phyloP scores from a whole-genome alignment of 2,888 invertebrate species.

The Achlya flavicornis region DNA sequence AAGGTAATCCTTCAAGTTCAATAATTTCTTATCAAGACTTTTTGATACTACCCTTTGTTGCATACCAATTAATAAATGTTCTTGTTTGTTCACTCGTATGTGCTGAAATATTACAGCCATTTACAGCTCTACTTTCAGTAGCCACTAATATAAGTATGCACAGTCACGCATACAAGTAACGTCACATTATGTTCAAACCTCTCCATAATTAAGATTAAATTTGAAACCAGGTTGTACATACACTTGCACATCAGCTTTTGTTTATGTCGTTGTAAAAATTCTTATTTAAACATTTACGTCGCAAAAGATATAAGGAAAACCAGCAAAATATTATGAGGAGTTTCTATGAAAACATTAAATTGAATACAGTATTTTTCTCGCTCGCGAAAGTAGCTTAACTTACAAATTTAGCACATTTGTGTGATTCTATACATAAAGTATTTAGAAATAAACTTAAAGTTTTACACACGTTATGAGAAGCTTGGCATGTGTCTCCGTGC shows the following conservation, averaged over 20 bases:
- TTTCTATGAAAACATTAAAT: not conserved
- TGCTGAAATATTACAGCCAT: too few relatives aligned
- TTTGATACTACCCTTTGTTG: too few relatives aligned
- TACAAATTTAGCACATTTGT: not conserved
- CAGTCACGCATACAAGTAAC: not conserved
- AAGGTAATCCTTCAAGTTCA: too few relatives aligned
- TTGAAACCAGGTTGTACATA: not conserved
- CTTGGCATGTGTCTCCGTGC: conserved; percentile 12
- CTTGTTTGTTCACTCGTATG: too few relatives aligned
- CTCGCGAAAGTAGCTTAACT: not conserved
- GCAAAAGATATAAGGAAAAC: not conserved
- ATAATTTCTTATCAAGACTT: too few relatives aligned
- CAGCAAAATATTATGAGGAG: not conserved
- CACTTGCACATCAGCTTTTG: not conserved
- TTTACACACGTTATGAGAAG: conserved; percentile 12
- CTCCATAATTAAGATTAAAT: not conserved
- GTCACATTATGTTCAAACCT: not conserved
- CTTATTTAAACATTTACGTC: not conserved
- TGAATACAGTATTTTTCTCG: not conserved
- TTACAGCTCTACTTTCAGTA: too few relatives aligned
- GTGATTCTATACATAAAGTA: not conserved
- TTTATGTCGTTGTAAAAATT: not conserved
- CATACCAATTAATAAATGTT: too few relatives aligned
- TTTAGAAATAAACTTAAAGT: conserved; percentile 14
- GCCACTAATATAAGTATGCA: too few relatives aligned